A percentile compares a stretch with the other conserved stretches of the same genome.
Conservation (phyloP, 2,888 invertebrate species). For the Dynastes grantii region DNA sequence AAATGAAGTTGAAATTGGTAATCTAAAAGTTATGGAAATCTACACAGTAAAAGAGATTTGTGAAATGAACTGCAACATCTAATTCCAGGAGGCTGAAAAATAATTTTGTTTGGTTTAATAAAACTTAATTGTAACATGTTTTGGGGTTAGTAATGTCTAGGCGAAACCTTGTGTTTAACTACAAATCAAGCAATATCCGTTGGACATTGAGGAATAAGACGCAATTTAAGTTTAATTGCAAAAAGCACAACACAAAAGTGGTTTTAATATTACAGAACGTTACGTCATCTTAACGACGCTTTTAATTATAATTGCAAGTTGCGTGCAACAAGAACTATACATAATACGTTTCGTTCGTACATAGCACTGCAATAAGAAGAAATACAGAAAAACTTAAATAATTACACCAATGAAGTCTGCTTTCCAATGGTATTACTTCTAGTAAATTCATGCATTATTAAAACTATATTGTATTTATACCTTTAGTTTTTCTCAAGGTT, state of each 20-base stretch:
- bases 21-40: too few species aligned
- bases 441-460: slow-evolving; percentile 51
- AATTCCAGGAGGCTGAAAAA: too few species aligned
- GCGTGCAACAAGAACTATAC: slow-evolving; percentile 1
- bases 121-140: too few species aligned
- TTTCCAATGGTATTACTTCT: slow-evolving; percentile 46
- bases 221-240: background rate
- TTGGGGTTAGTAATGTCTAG: too few species aligned
- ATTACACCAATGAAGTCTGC: slow-evolving; percentile 27
- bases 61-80: too few species aligned
- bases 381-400: slow-evolving; percentile 35
- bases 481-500: slow-evolving; percentile 44
- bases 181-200: background rate
- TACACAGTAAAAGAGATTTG: too few species aligned
- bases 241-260: background rate
- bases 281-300: slow-evolving; percentile 3
- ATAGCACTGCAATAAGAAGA: slow-evolving; percentile 1
- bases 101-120: too few species aligned
- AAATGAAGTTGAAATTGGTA: too few species aligned
- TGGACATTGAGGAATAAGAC: background rate
- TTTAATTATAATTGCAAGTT: background rate
- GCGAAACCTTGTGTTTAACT: too few species aligned
- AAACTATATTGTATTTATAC: slow-evolving; percentile 38
- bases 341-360: background rate
- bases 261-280: background rate